Base-by-base conservation (phyloP, 2,888 invertebrate species). In the Agrochola litura region DNA sequence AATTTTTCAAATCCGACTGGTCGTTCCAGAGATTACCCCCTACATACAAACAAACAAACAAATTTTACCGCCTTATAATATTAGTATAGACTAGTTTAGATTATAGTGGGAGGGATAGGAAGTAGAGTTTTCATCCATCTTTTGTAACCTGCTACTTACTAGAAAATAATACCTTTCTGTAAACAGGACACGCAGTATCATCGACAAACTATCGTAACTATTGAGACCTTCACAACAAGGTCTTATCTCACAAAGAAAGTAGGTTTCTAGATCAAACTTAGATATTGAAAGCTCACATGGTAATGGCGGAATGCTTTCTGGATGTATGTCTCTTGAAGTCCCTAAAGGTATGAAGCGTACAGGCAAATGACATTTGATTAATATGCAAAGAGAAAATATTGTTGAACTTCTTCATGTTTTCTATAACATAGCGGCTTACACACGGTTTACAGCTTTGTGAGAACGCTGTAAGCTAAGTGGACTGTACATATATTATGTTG, bases 211-310 rank as follows among this genome's bases (percentile, higher is more conserved):
- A 61, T 54, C 37, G 14, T 30, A 56, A 49, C 37, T 56, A 43
- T 46, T 49, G 16, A 72, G 22, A 72, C 25, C 12, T 63, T 49
- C 14, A 22, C 41, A 81, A 81, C 41, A 30, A 72, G 46, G 2
- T 56, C n/a, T 46, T 46, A 61, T 16, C 14, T 54, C 49, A n/a
- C 16, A 12, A 67, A 63, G 66, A 22, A 81, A 61, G 60, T 54
- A 41, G 65, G 54, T 60, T 66, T 66, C 41, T 81, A 37, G 56
- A 61, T 41, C 30, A 65, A 81, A 79, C 54, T 79, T 58, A 41
- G 30, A 43, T n/a, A 79, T 70, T n/a, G 49, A 41, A 64, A 58
- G 6, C n/a, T 56, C 19, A 64, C 37, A 9, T 22, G n/a, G 2
- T 54, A 46, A 78, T 54, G 52, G n/a, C 14, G 14, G 2, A 79